Base-by-base conservation (phyloP, 2,797 vertebrate species). In the Schizopygopsis pylzovi region DNA sequence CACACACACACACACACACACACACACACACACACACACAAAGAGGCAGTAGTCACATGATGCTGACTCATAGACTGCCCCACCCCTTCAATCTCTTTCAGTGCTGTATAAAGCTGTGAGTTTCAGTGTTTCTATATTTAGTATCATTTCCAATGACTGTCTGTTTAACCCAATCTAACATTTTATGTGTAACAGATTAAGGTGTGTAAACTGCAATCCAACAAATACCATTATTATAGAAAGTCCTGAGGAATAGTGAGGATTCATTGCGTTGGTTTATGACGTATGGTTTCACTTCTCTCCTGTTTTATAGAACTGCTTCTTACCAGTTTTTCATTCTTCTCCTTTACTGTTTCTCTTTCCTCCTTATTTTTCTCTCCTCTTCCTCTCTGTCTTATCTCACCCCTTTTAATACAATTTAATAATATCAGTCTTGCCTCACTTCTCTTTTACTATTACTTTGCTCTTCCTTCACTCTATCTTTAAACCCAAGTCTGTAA, bases 21-120 rank as follows among this genome's bases (percentile, higher is more conserved):
- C 45, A 79, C 37, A 43, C 76, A 78, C 39, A 80, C 25, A 56
- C 15, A 61, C 8, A 71, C 20, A 75, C 22, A 79, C 20, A 41
- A 71, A 82, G 70, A 49, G 37, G 56, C 54, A 75, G 56, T 18
- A 75, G 87, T 90, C 88, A 90, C 87, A 84, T 90, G 90, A 83
- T 33, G 79, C 82, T 87, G 89, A 87, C 81, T 90, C 87, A 89
- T 76, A 25, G 59, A 52, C 82, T 77, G 86, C 70, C 85, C 81
- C 86, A 90, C 90, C 86, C 83, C 79, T 90, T 83, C 67, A 81
- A 83, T 87, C 85, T 84, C 81, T 59, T 61, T 80, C 86, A 85
- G 81, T 59, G 10, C 73, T 86, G 65, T 89, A 87, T 89, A 89
- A 90, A 88, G 82, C 81, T 54, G 4, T 0, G 82, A 86, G 82